Evolutionary conservation across 2,888 invertebrate species (phyloP).

Genomic region (Ctenicera cuprea): DNA sequence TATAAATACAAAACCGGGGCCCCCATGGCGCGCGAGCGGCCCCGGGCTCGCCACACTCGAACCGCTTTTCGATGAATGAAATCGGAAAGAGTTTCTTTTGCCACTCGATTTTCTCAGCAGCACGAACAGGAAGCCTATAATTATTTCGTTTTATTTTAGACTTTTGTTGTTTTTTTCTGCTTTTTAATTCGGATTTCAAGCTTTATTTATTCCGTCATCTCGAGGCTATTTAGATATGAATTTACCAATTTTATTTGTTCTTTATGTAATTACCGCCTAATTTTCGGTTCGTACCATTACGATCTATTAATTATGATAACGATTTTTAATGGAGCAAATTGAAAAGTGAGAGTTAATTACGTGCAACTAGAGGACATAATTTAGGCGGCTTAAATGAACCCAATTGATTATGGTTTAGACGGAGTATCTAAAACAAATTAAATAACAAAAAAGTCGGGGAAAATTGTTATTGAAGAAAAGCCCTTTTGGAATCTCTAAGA

Average conservation of each 20-base stretch:
- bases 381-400: too few species aligned
- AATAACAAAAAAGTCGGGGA: too few species aligned
- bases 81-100: constrained; percentile 41
- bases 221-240: constrained; percentile 27
- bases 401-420: too few species aligned
- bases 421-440: too few species aligned
- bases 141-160: constrained; percentile 41
- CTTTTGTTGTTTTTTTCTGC: constrained; percentile 24
- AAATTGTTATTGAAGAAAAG: too few species aligned
- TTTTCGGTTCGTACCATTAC: neutral
- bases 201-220: constrained; percentile 29
- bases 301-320: constrained; percentile 15
- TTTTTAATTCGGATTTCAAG: constrained; percentile 2
- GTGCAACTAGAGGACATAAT: neutral
- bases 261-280: constrained; percentile 5
- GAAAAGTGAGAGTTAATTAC: constrained; percentile 16
- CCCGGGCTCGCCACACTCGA: constrained; percentile 1
- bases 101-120: constrained; percentile 41
- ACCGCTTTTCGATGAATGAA: constrained; percentile 38
- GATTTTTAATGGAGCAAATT: constrained; percentile 4
- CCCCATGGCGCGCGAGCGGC: constrained; percentile 45
- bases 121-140: constrained; percentile 41
- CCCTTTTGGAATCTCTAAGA: too few species aligned
- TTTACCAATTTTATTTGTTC: constrained; percentile 21
- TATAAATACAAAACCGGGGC: constrained; percentile 43